Base-by-base conservation (phyloP, 2,888 invertebrate genomes). In the Caenorhabditis zanzibari region DNA sequence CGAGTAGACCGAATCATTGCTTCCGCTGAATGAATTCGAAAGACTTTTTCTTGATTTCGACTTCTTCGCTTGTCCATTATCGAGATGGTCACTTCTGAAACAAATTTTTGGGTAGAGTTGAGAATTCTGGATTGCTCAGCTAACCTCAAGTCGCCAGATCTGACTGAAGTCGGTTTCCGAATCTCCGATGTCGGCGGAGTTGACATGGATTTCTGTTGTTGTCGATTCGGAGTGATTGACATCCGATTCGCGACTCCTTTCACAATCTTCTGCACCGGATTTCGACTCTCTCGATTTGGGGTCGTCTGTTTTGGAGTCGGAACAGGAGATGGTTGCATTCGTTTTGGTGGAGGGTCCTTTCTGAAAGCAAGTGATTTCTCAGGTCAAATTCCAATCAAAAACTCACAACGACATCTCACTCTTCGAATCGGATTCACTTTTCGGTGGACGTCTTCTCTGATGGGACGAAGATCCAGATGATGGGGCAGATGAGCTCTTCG, bases 361-460 rank as follows among this genome's bases (percentile, higher is more conserved):
- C 56, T 58, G 56, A 16, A 58, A n/a, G 32, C 5, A 32, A 32
- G 4, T 32, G 32, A 2, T 54, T 54, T 54, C 26, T 12, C 10
- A 54, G n/a, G 5, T 19, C 2, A 49, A 16, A 16, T 12, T 3
- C 2, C 26, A 14, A 22, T 26, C n/a, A n/a, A 12, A 5, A 44
- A 47, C 52, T 66, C 32, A 54, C 68, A 38, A 16, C 3, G 68
- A 54, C 19, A 24, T 68, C 32, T 68, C 68, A 68, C 52, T 68
- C 19, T 52, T 49, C 35, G 66, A 66, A 66, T 68, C 68, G 16
- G 68, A 68, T 24, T 68, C 68, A 24, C 68, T 68, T 14, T 68
- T 68, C 22, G 47, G 52, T 26, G 12, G 32, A 14, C 2, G n/a
- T 52, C 68, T n/a, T 24, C 47, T 49, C 32, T 54, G 19, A 38